Conservation (phyloP, 2,113 vertebrate species). For the Microcebus lehilahytsara region DNA sequence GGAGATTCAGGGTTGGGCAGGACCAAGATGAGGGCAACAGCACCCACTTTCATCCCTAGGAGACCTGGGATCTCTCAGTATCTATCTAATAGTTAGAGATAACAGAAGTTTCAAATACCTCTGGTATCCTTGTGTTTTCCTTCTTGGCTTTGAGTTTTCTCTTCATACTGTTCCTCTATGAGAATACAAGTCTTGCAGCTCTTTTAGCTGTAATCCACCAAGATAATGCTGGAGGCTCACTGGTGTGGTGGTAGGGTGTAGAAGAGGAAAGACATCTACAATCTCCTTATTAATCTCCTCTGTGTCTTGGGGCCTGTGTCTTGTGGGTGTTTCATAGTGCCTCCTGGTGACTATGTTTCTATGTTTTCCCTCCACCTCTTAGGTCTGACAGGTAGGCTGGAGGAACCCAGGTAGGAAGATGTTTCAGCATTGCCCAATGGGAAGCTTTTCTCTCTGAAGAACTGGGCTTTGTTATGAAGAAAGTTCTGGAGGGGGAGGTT, state of each 20-base stretch:
- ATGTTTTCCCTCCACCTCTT: background rate
- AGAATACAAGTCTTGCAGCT: background rate
- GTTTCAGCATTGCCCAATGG: background rate
- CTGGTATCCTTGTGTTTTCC: background rate
- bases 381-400: background rate
- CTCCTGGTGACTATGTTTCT: background rate
- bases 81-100: background rate
- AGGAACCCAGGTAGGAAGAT: background rate
- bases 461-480: background rate
- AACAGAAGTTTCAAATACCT: background rate
- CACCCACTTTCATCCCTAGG: too few relatives aligned
- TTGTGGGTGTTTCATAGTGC: background rate
- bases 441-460: background rate
- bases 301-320: background rate
- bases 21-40: too few relatives aligned
- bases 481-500: background rate
- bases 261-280: background rate
- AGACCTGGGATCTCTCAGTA: too few relatives aligned
- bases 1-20: too few relatives aligned
- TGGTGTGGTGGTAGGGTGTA: accelerated
- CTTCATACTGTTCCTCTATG: background rate
- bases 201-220: background rate
- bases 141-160: background rate
- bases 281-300: background rate
- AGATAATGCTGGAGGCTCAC: background rate